Base-by-base conservation (phyloP, 2,888 invertebrate genomes). In the Rambutsinella grinnellia region DNA sequence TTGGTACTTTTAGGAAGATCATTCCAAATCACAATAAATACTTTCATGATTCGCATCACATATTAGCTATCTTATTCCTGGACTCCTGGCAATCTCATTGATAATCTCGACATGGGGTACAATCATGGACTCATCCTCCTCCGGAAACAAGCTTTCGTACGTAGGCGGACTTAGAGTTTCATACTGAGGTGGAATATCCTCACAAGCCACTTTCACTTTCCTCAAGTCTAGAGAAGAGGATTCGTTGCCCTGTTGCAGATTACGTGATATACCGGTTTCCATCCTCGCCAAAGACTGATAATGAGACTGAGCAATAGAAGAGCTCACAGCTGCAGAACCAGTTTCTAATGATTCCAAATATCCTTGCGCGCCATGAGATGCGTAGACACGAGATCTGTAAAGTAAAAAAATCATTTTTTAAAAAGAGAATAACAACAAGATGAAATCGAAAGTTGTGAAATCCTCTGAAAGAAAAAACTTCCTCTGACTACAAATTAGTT, bases 391-490 rank as follows among this genome's bases (percentile, higher is more conserved):
- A 67, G 74, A 74, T 65, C 74, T 67, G 62, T 36, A 75, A 74
- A 67, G 74, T 63, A 44, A 57, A 53, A 65, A 65, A 36, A 36
- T 36, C 44, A 66, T 47, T 46, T 17, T n/a, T 24, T n/a, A n/a
- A n/a, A n/a, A n/a, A 74, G 58, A 57, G 57, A 65, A 36, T 36
- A 36, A 36, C 36, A 36, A 58, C 65, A 63, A 66, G 66, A 74
- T 66, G 66, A 74, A 66, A 74, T 67, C 66, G 66, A 74, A 74
- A 74, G 71, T 71, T 71, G 71, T 71, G 71, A 71, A 71, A 71
- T 71, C 63, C 71, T 47, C 51, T 36, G 36, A 36, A 36, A 58
- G 46, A 57, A 26, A 71, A 71, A 62, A 65, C 71, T 71, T 71
- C 71, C 56, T 56, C 62, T 71, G 71, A 71, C 71, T 71, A 71